These are phyloP conservation scores for Scarus forsteni DNA, from an alignment of 2,797 vertebrate species.

Conservation along the genomic window DNA sequence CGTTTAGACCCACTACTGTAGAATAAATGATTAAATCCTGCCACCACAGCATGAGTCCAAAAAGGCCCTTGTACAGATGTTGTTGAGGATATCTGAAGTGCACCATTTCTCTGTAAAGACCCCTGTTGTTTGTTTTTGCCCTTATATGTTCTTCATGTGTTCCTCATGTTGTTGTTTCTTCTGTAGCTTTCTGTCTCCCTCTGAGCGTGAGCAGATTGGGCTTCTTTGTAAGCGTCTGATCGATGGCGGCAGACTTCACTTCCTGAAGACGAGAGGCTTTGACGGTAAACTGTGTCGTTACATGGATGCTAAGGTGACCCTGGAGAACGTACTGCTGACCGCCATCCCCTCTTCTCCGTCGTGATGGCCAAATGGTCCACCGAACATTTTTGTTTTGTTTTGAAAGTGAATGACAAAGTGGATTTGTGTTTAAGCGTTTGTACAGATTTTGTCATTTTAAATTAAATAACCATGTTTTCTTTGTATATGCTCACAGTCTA, in stretches of 20 bases:
- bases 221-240: conserved; percentile 92
- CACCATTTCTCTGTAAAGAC: no score
- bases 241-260: conserved; percentile 89
- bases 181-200: conserved; percentile 82
- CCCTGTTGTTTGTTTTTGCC: background rate
- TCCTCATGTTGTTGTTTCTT: background rate
- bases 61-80: no score
- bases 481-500: background rate
- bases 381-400: background rate
- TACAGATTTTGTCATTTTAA: background rate
- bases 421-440: background rate
- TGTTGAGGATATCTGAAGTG: no score
- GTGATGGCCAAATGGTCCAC: background rate
- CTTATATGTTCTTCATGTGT: background rate
- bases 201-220: conserved; percentile 88
- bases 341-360: conserved; percentile 71
- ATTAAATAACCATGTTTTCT: background rate
- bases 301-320: conserved; percentile 84
- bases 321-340: conserved; percentile 94
- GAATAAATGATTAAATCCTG: no score
- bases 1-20: no score
- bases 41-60: no score
- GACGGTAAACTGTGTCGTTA: conserved; percentile 84
- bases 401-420: background rate
- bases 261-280: conserved; percentile 87